Conservation (phyloP, 2,113 vertebrate species). For the Theristicus caerulescens region DNA sequence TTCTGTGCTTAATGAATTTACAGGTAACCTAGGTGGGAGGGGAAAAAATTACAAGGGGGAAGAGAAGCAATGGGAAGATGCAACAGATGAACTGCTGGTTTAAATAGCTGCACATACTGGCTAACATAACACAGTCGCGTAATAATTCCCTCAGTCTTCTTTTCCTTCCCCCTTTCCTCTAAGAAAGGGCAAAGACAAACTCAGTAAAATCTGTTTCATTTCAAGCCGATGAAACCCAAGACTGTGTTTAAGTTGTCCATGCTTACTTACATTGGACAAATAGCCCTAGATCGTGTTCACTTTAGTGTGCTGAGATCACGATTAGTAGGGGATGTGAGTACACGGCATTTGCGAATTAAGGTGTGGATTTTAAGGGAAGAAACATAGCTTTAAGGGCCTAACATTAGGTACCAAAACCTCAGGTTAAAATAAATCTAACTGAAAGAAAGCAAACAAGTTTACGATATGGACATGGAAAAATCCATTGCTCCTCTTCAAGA, state of each 20-base stretch:
- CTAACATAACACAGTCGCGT: rapidly evolving
- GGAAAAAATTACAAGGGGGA: background rate
- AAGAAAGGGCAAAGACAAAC: background rate
- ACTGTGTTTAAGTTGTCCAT: background rate
- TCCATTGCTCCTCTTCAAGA: background rate
- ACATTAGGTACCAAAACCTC: background rate
- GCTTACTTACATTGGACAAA: background rate
- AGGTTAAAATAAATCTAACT: background rate
- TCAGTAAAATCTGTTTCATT: background rate
- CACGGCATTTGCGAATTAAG: background rate
- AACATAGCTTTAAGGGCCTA: background rate
- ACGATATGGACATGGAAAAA: background rate
- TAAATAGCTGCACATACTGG: background rate
- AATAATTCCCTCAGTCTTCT: background rate
- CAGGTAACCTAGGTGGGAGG: background rate
- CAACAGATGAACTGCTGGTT: background rate
- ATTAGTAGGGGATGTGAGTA: background rate
- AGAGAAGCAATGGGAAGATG: background rate
- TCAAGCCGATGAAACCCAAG: background rate
- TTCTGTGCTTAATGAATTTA: background rate
- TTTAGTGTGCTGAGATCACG: background rate
- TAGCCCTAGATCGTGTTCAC: background rate
- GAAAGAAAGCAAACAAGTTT: background rate
- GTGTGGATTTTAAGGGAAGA: background rate
- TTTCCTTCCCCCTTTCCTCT: background rate